Conservation (phyloP, 2,113 vertebrate species). For the Saccopteryx leptura region DNA sequence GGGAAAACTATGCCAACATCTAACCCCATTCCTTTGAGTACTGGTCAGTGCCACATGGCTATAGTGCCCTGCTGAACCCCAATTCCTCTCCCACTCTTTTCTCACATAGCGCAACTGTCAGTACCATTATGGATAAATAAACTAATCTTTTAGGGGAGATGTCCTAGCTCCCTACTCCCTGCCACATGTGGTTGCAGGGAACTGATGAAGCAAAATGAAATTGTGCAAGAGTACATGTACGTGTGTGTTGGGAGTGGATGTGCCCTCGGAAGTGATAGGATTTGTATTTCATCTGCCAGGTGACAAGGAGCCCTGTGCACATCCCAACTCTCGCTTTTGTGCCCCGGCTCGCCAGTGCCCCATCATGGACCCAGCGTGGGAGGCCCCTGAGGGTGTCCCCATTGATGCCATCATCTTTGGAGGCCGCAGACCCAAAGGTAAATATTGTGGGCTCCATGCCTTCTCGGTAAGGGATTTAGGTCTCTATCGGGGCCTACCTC, state of each 20-base stretch:
- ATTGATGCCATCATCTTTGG: conserved; percentile 91
- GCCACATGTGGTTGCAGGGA: neutral
- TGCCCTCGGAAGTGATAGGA: neutral
- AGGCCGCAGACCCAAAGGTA: conserved; percentile 88
- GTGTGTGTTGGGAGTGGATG: neutral
- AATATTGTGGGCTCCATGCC: neutral
- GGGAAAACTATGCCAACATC: neutral
- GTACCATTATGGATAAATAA: conserved; percentile 7
- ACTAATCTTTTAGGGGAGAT: neutral
- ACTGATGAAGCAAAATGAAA: conserved; percentile 30
- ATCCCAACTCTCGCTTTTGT: conserved; percentile 90
- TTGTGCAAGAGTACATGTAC: neutral
- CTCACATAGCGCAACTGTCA: neutral
- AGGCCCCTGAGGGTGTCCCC: conserved; percentile 88
- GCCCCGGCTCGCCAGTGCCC: conserved; percentile 89
- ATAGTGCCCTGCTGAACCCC: neutral
- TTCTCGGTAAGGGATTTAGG: neutral
- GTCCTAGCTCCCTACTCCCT: conserved; percentile 7
- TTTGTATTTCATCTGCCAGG: conserved; percentile 78
- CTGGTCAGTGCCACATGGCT: neutral
- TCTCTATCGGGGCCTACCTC: neutral
- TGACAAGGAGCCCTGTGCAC: conserved; percentile 86
- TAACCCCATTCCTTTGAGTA: conserved; percentile 20
- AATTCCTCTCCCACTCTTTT: neutral
- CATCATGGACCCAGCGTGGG: conserved; percentile 90